Percentiles rank a stretch among this genome's conserved stretches.
Conservation (phyloP, 92 coral and sea anemone species). For the Blastomussa wellsi region DNA sequence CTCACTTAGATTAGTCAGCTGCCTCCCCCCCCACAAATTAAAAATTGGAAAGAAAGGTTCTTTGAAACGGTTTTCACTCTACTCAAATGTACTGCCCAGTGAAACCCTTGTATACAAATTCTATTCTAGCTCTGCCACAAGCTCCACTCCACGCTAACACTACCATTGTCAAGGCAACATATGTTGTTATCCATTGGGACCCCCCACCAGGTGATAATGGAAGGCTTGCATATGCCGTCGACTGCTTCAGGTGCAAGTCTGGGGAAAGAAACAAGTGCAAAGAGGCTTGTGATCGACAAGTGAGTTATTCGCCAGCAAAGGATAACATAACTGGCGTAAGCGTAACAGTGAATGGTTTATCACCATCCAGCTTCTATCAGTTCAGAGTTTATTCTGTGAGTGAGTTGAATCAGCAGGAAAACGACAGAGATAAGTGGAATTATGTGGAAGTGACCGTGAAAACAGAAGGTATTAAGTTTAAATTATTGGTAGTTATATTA, state of each 20-base stretch:
- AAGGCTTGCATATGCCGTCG: conserved; percentile 41
- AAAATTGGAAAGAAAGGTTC: too few relatives aligned
- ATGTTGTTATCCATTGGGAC: conserved; percentile 15
- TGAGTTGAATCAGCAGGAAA: conserved; percentile 44
- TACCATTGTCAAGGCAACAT: conserved; percentile 15
- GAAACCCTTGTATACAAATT: too few relatives aligned
- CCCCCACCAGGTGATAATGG: conserved; percentile 5
- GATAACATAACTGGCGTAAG: conserved; percentile 36
- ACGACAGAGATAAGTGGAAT: conserved; percentile 61
- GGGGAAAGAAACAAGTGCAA: conserved; percentile 50
- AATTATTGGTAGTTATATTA: too few relatives aligned
- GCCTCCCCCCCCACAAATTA: too few relatives aligned
- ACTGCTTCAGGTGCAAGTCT: conserved; percentile 69
- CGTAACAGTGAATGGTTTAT: conserved; percentile 65
- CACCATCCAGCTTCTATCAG: conserved; percentile 44
- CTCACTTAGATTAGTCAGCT: too few relatives aligned
- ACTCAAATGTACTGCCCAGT: too few relatives aligned
- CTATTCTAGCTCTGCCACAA: conserved; percentile 1
- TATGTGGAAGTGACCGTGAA: conserved; percentile 46
- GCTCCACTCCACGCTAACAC: conserved; percentile 10
- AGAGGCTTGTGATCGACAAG: conserved; percentile 43
- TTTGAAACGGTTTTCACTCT: too few relatives aligned
- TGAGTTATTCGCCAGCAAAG: conserved; percentile 50
- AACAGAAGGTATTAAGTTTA: conserved; percentile 28
- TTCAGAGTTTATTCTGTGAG: conserved; percentile 74